phyloP scores from a whole-genome alignment of 2,888 invertebrate genomes.

The Molorchus minor region DNA sequence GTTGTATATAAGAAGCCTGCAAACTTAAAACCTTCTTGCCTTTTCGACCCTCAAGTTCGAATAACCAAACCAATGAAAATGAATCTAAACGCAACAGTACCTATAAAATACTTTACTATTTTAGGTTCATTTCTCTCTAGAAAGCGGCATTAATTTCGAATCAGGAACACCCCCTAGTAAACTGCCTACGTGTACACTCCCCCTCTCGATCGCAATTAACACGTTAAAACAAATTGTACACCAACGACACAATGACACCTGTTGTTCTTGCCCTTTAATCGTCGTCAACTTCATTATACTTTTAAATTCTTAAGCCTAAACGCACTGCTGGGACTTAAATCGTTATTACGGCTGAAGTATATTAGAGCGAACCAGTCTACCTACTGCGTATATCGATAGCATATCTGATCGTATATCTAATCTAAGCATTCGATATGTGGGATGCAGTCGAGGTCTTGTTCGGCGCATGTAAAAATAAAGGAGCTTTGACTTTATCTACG shows the following conservation, averaged over 20 bases:
- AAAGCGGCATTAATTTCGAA: too few species aligned
- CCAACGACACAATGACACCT: conserved; percentile 30
- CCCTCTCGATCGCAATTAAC: conserved; percentile 22
- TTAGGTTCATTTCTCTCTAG: too few species aligned
- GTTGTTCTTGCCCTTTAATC: conserved; percentile 32
- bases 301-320: conserved; percentile 24
- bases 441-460: conserved; percentile 2
- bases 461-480: conserved; percentile 14
- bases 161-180: too few species aligned
- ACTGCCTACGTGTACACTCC: not conserved
- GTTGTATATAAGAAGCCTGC: too few species aligned
- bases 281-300: conserved; percentile 36
- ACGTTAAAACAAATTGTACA: conserved; percentile 27
- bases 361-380: conserved; percentile 16
- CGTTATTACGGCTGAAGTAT: conserved; percentile 14
- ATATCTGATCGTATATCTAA: conserved; percentile 20
- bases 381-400: conserved; percentile 15
- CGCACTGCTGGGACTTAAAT: conserved; percentile 2
- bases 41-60: too few species aligned
- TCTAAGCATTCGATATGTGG: conserved; percentile 20
- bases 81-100: too few species aligned
- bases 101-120: too few species aligned
- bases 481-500: conserved; percentile 12
- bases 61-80: too few species aligned
- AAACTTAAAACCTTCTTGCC: too few species aligned